Evolutionary conservation across 1,140 invertebrate genomes (phyloP).

Genomic region (Belonocnema kinseyi): DNA sequence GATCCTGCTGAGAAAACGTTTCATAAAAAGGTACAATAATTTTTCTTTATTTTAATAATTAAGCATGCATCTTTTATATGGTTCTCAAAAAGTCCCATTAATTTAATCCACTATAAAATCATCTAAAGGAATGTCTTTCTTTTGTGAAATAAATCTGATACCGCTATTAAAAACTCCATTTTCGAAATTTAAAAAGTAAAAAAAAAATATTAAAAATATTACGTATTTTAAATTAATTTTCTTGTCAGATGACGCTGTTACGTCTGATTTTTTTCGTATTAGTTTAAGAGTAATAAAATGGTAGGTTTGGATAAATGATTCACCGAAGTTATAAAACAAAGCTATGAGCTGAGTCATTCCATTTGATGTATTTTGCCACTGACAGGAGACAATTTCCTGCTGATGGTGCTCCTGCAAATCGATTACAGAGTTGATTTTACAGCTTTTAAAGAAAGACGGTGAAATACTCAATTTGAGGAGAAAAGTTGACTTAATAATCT

Average conservation of each 20-base stretch:
- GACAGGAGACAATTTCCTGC: background rate
- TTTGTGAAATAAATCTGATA: no score
- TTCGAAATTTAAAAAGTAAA: no score
- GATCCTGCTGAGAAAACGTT: conserved; percentile 58
- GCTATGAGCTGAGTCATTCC: no score
- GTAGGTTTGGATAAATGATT: no score
- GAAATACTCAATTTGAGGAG: conserved; percentile 25
- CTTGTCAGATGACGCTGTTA: no score
- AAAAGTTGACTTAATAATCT: conserved; percentile 35
- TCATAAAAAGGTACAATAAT: conserved; percentile 61
- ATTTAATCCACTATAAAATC: background rate
- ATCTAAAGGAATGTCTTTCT: background rate
- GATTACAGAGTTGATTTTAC: conserved; percentile 6
- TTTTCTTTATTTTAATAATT: conserved; percentile 34
- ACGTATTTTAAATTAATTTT: no score
- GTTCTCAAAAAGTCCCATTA: background rate
- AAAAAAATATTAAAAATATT: no score
- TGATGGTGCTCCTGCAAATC: background rate
- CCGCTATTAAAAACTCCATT: no score
- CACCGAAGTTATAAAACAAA: no score
- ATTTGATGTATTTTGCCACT: no score
- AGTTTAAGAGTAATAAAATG: no score
- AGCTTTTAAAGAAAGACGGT: conserved; percentile 12
- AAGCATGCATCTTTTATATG: background rate
- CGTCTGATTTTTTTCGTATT: no score